Base-by-base conservation (phyloP, 1,140 invertebrate species). In the Onthophagus taurus region DNA sequence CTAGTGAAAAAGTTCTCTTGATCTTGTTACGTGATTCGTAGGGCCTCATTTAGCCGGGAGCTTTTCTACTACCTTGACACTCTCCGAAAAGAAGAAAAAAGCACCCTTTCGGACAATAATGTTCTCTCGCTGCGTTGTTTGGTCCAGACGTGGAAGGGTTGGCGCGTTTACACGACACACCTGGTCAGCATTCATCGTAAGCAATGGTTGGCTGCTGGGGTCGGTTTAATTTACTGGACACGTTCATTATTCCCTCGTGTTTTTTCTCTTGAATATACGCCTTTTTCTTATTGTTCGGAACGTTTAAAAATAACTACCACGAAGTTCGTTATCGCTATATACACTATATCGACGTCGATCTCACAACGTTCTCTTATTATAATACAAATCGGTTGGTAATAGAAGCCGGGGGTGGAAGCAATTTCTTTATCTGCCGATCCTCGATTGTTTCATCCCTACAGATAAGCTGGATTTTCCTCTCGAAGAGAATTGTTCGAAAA, bases 21-120 rank as follows among this genome's bases (percentile, higher is more conserved):
- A 49, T 49, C 37, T 44, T 39, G 45, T 49, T 49, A 45, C 11
- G n/a, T n/a, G n/a, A n/a, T n/a, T n/a, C n/a, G n/a, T n/a, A n/a
- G n/a, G n/a, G n/a, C n/a, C n/a, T n/a, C n/a, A n/a, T n/a, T n/a
- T n/a, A 24, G 14, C 17, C 16, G 26, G 24, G 29, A 21, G 44
- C 35, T 37, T 37, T 21, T 37, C 44, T 17, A 30, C 35, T 30
- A 30, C 37, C 35, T n/a, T n/a, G n/a, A n/a, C n/a, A n/a, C n/a
- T n/a, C n/a, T n/a, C n/a, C n/a, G n/a, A 11, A 11, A 14, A 39
- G 26, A 39, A 39, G 26, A 4, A 29, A 20, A 39, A 41, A 42
- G 37, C 45, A 47, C 45, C 45, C 44, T 42, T 47, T 35, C 17
- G 45, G 37, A 47, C 38, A 47, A 47, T 46, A 30, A 16, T 34